These are phyloP conservation scores for Dasyprocta punctata DNA, from an alignment of 2,113 vertebrate species.

Conservation along the genomic window DNA sequence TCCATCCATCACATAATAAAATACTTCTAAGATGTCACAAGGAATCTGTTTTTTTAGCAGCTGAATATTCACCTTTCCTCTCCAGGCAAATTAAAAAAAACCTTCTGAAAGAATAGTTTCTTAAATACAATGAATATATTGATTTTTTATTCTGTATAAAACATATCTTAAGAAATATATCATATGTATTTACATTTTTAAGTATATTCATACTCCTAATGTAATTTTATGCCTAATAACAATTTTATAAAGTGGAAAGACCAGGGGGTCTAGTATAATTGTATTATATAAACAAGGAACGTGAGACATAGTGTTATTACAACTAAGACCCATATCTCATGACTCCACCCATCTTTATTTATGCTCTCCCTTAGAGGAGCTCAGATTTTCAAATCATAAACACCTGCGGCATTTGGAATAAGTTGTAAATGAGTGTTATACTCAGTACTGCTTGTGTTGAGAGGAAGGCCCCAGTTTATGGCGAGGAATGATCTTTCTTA, in stretches of 20 bases:
- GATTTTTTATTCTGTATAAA: constrained; percentile 27
- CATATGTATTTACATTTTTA: neutral
- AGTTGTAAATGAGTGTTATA: neutral
- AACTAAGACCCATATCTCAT: neutral
- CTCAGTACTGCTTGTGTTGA: neutral
- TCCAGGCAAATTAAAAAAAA: neutral
- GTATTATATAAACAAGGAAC: neutral
- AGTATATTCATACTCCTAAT: neutral
- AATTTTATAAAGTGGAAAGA: neutral
- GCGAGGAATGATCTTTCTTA: neutral
- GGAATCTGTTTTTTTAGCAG: constrained; percentile 7
- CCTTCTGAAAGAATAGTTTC: constrained; percentile 35
- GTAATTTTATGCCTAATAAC: neutral
- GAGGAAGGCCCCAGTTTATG: neutral
- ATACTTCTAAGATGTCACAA: neutral
- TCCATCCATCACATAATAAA: neutral
- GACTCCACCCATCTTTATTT: neutral
- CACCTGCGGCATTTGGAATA: neutral
- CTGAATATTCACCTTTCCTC: neutral
- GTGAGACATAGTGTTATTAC: neutral
- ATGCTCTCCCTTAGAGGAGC: neutral
- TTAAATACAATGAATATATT: neutral
- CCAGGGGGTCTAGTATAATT: neutral
- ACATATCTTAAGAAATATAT: neutral
- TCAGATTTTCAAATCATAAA: neutral